Conservation (phyloP, 2,888 invertebrate species). For the Acleris laterana region DNA sequence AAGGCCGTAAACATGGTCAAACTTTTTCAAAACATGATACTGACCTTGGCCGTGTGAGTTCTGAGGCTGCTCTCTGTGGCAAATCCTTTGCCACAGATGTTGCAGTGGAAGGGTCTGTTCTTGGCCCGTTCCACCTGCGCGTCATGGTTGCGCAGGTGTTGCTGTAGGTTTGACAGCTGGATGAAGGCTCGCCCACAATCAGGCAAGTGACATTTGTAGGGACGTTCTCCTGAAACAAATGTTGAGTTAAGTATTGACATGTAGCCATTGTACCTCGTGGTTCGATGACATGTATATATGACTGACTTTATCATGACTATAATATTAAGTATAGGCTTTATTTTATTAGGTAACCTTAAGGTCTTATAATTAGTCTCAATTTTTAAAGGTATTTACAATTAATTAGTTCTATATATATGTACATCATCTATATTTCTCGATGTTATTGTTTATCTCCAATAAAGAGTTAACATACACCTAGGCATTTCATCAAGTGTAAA, state of each 20-base stretch:
- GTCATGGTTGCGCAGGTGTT: conserved; percentile 97
- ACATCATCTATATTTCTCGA: too few species aligned
- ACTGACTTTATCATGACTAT: too few species aligned
- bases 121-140: conserved; percentile 97
- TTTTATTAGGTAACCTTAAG: too few species aligned
- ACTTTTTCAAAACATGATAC: conserved; percentile 48
- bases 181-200: conserved; percentile 98
- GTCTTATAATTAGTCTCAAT: too few species aligned
- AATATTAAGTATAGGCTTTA: too few species aligned
- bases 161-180: conserved; percentile 97
- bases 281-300: too few species aligned
- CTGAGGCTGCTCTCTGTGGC: conserved; percentile 97
- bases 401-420: too few species aligned
- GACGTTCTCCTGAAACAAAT: conserved; percentile 93
- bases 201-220: conserved; percentile 97
- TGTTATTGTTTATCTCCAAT: too few species aligned
- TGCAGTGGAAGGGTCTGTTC: conserved; percentile 97
- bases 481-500: too few species aligned
- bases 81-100: conserved; percentile 98
- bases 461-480: too few species aligned
- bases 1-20: not conserved
- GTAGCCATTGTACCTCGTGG: too few species aligned
- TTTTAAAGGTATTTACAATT: too few species aligned
- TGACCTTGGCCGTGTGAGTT: conserved; percentile 98
- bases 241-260: not conserved